Base-by-base conservation (phyloP, 2,888 invertebrate species). In the Hirudinaria manillensis region DNA sequence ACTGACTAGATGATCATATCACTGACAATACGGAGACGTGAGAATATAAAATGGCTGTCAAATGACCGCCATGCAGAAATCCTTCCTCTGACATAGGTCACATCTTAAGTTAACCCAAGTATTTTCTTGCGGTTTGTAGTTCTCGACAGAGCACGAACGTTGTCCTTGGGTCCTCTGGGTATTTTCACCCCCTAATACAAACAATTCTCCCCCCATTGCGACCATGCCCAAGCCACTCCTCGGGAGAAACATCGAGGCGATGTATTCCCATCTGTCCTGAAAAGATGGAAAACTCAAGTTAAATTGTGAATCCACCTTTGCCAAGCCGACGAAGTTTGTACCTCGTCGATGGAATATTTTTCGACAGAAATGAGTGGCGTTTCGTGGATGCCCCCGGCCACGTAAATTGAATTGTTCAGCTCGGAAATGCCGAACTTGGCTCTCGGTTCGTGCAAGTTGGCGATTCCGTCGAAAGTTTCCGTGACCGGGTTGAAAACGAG, bases 401-500 rank as follows among this genome's bases (percentile, higher is more conserved):
- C 38, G 65, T 36, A 73, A 24, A 73, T 65, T 1, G 56, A 38
- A 55, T 73, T 34, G 34, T 73, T 38, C n/a, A 34, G 21, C 32
- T 61, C n/a, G 3, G 65, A 21, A 27, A 73, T 73, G n/a, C 73
- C 73, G 34, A 73, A 73, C 21, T 19, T 19, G 27, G 73, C 61
- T 65, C 65, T 56, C 3, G 61, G 36, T 3, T 32, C 61, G 34
- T 36, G 55, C 55, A 73, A 34, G 24, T n/a, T 32, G n/a, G 61
- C 4, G 19, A 73, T 32, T 32, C 21, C 24, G 32, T 73, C 73
- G 32, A 73, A 73, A 13, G 36, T 36, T 21, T 73, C 65, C 19
- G 73, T 65, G 16, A 73, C 65, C 19, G 73, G 73, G 73, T 73
- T 73, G 65, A 34, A 73, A 4, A 38, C n/a, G 16, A 73, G 21